These are phyloP conservation scores for Chymomyza fuscimana DNA, from an alignment of 2,888 invertebrate genomes.

Conservation along the genomic window DNA sequence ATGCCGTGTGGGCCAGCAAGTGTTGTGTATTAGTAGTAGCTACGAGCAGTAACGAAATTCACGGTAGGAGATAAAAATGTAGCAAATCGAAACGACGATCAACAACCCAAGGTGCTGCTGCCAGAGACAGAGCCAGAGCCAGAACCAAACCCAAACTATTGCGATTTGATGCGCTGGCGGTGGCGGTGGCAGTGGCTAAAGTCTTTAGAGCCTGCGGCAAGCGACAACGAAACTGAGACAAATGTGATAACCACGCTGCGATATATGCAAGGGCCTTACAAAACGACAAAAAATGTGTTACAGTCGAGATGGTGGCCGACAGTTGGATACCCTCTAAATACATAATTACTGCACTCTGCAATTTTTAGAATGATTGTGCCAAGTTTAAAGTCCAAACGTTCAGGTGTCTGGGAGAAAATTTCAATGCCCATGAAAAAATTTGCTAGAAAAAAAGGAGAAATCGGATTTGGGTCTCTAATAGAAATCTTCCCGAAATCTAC, in stretches of 20 bases:
- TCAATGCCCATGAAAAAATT: no score
- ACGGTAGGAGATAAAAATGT: conserved; percentile 75
- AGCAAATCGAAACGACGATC: conserved; percentile 71
- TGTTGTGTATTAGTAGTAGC: conserved; percentile 50
- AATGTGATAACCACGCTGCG: conserved; percentile 75
- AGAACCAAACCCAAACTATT: conserved; percentile 23
- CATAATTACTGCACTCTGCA: no score
- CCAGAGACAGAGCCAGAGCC: conserved; percentile 25
- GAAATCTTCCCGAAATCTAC: no score
- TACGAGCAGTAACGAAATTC: conserved; percentile 74
- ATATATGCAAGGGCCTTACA: conserved; percentile 56
- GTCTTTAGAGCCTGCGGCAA: conserved; percentile 34
- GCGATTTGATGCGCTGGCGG: conserved; percentile 8
- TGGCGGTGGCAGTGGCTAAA: conserved; percentile 22
- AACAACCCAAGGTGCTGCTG: conserved; percentile 65
- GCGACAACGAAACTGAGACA: conserved; percentile 63
- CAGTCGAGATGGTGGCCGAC: no score
- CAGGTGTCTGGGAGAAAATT: no score
- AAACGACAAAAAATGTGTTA: conserved; percentile 11
- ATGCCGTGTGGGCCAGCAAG: background rate
- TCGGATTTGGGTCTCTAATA: no score
- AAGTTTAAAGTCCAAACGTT: no score
- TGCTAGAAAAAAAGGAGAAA: no score
- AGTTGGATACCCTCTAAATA: no score
- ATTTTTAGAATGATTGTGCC: no score